Evolutionary conservation across 64 coral and sea anemone species (phyloP).

Genomic region (Dendrophyllia cribrosa): DNA sequence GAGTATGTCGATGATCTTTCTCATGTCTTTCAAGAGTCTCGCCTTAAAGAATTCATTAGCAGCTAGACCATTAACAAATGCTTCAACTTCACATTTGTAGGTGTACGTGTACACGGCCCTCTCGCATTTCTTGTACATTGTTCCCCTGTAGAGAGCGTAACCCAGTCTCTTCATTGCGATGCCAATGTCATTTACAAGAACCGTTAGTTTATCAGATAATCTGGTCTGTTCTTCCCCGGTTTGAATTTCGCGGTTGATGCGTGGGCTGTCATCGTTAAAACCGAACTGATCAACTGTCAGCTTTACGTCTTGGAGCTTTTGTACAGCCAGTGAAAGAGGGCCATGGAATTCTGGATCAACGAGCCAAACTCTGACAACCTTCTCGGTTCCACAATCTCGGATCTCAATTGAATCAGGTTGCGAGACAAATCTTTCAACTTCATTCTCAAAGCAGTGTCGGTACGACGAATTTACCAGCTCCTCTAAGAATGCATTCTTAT

Average conservation of each 20-base stretch:
- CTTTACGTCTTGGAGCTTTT: neutral
- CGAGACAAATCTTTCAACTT: neutral
- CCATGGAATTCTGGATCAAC: neutral
- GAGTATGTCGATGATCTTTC: constrained; percentile 6
- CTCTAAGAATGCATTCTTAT: neutral
- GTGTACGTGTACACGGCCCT: neutral
- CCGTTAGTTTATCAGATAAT: constrained; percentile 27
- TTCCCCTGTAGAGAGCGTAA: neutral
- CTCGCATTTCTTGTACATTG: neutral
- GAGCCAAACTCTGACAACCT: neutral
- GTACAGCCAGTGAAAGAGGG: neutral
- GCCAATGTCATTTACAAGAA: no score
- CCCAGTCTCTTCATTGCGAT: constrained; percentile 13
- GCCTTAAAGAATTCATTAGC: constrained; percentile 7
- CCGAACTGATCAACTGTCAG: neutral
- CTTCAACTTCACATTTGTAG: neutral
- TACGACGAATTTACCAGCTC: neutral
- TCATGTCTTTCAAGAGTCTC: neutral
- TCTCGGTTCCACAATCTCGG: neutral
- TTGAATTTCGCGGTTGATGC: neutral
- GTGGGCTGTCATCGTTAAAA: neutral
- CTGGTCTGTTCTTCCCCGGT: neutral
- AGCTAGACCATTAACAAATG: neutral
- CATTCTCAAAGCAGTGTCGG: neutral
- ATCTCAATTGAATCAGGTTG: no score